A percentile compares a stretch with the other conserved stretches of the same genome.
phyloP scores from a whole-genome alignment of 2,797 vertebrate genomes.

The Gambusia yucatana region DNA sequence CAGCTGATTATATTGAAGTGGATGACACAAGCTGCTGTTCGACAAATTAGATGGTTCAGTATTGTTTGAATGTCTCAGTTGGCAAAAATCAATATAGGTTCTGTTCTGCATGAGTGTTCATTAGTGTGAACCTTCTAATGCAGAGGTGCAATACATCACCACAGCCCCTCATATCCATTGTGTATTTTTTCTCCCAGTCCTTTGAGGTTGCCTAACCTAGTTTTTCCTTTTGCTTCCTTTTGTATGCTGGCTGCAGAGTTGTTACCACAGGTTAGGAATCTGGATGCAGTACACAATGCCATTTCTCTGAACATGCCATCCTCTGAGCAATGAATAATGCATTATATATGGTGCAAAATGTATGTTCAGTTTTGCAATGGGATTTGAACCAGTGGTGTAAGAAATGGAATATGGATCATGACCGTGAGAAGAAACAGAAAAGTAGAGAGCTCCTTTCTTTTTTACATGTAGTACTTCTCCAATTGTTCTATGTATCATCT shows the following conservation, averaged over 20 bases:
- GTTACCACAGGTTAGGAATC: conserved; percentile 61
- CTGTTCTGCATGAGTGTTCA: conserved; percentile 52
- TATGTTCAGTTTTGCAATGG: conserved; percentile 4
- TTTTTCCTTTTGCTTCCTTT: conserved; percentile 26
- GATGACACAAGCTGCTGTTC: conserved; percentile 40
- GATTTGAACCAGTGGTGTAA: neutral
- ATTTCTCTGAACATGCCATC: conserved; percentile 34
- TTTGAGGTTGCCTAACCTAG: conserved; percentile 77
- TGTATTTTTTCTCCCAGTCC: conserved; percentile 45
- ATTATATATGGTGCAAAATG: conserved; percentile 11
- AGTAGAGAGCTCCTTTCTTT: neutral
- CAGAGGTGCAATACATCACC: conserved; percentile 50
- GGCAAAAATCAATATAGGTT: conserved; percentile 51
- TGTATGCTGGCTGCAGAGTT: conserved; percentile 47
- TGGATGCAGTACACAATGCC: conserved; percentile 51
- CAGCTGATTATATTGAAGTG: conserved; percentile 33
- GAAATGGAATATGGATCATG: neutral
- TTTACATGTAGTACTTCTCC: conserved; percentile 19
- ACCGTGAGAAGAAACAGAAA: neutral
- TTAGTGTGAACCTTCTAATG: conserved; percentile 46
- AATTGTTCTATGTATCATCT: conserved; percentile 26
- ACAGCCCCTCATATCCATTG: conserved; percentile 41
- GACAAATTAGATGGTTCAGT: conserved; percentile 53
- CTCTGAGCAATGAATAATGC: conserved; percentile 18
- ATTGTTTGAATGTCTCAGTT: conserved; percentile 49